Conservation (phyloP, 2,113 vertebrate species). For the Rhynchopsitta pachyrhyncha region DNA sequence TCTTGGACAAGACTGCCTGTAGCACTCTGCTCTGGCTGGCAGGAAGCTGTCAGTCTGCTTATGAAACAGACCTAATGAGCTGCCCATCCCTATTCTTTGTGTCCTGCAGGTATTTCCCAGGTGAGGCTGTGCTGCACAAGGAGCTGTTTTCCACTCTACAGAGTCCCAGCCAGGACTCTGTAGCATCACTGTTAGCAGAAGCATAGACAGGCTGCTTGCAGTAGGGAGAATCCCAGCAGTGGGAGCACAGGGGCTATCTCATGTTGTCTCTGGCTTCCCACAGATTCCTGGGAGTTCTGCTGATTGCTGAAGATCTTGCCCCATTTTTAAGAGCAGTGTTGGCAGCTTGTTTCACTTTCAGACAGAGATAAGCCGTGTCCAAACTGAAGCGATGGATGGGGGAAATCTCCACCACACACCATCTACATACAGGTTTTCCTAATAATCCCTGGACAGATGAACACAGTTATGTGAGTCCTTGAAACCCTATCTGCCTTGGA, state of each 20-base stretch:
- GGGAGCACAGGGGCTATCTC: neutral
- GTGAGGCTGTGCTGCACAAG: neutral
- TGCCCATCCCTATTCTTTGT: neutral
- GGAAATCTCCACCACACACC: neutral
- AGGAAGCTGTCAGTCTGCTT: neutral
- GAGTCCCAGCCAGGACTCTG: neutral
- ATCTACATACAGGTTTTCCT: neutral
- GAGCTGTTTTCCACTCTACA: neutral
- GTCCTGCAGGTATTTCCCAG: neutral
- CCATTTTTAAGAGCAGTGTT: neutral
- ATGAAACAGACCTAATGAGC: neutral
- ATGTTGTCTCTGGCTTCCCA: neutral
- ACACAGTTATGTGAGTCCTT: neutral
- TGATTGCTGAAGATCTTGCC: neutral
- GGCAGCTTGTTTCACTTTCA: neutral
- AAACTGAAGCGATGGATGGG: neutral
- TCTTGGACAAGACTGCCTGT: neutral
- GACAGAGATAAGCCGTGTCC: neutral
- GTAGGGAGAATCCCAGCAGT: neutral
- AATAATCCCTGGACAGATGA: neutral
- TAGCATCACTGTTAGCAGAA: neutral
- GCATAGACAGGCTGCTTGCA: neutral
- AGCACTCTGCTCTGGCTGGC: neutral
- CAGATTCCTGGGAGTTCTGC: neutral
- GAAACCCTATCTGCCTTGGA: slow-evolving; percentile 1